phyloP scores from a whole-genome alignment of 2,113 vertebrate genomes.

The Sinocyclocheilus anshuiensis region DNA sequence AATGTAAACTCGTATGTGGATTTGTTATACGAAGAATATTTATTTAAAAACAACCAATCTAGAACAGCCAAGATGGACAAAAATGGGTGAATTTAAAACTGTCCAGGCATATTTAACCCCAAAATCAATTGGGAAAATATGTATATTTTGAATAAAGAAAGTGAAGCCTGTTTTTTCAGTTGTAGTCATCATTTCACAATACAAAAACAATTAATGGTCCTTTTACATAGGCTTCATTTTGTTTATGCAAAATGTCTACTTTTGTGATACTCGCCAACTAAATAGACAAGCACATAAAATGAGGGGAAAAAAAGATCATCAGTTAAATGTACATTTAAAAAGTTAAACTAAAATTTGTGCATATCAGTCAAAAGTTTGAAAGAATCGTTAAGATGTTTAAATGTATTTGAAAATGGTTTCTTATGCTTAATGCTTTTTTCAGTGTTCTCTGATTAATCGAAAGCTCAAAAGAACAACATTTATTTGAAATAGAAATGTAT shows the following conservation, averaged over 20 bases:
- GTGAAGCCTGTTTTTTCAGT: not conserved
- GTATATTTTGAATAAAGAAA: not conserved
- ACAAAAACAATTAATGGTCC: not conserved
- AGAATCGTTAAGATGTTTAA: too few relatives aligned
- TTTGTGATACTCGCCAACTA: not conserved
- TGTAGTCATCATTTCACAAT: not conserved
- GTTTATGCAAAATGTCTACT: not conserved
- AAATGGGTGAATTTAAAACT: not conserved
- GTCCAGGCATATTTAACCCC: not conserved
- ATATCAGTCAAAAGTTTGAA: not conserved
- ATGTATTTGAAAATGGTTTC: not conserved
- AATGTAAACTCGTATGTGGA: not conserved
- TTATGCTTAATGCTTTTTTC: not conserved
- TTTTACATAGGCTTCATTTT: not conserved
- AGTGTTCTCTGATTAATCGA: not conserved
- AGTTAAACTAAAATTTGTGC: not conserved
- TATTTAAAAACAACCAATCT: not conserved
- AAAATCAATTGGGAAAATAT: not conserved
- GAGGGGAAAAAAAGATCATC: not conserved
- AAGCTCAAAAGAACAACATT: not conserved
- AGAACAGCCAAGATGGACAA: not conserved
- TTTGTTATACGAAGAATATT: not conserved
- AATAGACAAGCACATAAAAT: not conserved
- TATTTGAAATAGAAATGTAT: not conserved
- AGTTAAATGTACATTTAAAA: not conserved